Base-by-base conservation (phyloP, 1,140 invertebrate genomes). In the Drosophila ohnishii region DNA sequence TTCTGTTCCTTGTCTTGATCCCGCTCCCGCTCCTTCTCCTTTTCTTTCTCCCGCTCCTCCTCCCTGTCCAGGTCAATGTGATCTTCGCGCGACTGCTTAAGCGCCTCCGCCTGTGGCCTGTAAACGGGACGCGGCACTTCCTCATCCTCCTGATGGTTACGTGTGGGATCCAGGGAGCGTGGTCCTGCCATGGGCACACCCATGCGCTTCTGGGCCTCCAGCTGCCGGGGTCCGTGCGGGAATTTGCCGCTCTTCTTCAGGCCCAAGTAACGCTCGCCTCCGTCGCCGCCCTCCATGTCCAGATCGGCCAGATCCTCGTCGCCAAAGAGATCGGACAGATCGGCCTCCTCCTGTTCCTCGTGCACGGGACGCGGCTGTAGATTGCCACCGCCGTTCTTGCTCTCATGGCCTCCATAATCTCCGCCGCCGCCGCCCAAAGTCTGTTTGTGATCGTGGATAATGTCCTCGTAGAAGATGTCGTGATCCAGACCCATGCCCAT, bases 181-280 rank as follows among this genome's bases (percentile, higher is more conserved):
- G 94, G 94, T 14, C 93, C 94, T 22, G 93, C 94, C 53, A 94
- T 93, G 0, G 93, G 93, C 1, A 94, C 92, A 14, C 91, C 91
- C 62, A 92, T 91, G 14, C 91, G 81, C 44, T 92, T 92, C 56
- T 92, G 91, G 11, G 90, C 91, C 53, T 95, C 94, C 14, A 96
- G 92, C 44, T 95, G 95, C 2, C 96, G 92, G 0, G 96, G 96
- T 0, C 96, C 96, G 5, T 97, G 95, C 0, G 96, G 96, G 92
- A 97, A 97, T 65, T 95, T 94, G 35, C 96, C 96, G 22, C 95
- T 90, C 81, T 91, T 92, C 59, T 91, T 92, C 11, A 91, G 39
- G 11, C 90, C 90, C 76, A 91, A 63, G 45, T 87, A 91, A 0
- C 89, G 88, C 11, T 89, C 88, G 7, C 90, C 87, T 3, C 90